Evolutionary conservation across 2,113 vertebrate species (phyloP).

Genomic region (Mus pahari): DNA sequence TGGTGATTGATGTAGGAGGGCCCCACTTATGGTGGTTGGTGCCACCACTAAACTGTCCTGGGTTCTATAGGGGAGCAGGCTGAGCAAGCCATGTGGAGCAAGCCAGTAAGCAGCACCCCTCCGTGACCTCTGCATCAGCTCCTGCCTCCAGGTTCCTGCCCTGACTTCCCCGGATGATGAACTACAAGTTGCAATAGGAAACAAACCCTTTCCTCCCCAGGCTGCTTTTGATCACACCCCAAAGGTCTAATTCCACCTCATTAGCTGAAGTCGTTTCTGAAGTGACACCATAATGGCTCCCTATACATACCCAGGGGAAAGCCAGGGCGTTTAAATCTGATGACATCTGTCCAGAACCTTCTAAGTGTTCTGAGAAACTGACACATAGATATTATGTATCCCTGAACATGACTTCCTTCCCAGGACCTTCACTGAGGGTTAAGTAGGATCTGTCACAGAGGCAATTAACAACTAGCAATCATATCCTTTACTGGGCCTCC

Average conservation of each 20-base stretch:
- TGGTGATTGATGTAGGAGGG: neutral
- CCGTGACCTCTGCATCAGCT: neutral
- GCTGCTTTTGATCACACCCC: neutral
- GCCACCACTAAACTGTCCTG: neutral
- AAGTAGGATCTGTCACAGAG: neutral
- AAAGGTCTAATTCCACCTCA: neutral
- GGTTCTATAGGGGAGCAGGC: neutral
- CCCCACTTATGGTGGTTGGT: neutral
- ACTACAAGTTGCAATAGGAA: neutral
- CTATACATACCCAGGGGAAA: neutral
- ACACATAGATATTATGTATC: rapidly evolving
- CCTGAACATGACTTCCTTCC: neutral
- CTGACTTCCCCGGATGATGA: neutral
- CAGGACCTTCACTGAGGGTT: neutral
- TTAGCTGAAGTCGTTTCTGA: neutral
- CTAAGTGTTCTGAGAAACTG: neutral
- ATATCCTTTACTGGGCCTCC: neutral
- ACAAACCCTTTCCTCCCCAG: neutral
- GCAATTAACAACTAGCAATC: neutral
- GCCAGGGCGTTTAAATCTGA: rapidly evolving
- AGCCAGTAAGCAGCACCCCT: neutral
- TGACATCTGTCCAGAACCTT: neutral
- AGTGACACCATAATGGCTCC: neutral
- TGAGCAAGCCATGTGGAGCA: neutral
- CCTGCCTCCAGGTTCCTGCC: neutral